Percentiles rank a stretch among this genome's conserved stretches.
Conservation (phyloP, 2,113 vertebrate genomes). For the Rhinichthys klamathensis region DNA sequence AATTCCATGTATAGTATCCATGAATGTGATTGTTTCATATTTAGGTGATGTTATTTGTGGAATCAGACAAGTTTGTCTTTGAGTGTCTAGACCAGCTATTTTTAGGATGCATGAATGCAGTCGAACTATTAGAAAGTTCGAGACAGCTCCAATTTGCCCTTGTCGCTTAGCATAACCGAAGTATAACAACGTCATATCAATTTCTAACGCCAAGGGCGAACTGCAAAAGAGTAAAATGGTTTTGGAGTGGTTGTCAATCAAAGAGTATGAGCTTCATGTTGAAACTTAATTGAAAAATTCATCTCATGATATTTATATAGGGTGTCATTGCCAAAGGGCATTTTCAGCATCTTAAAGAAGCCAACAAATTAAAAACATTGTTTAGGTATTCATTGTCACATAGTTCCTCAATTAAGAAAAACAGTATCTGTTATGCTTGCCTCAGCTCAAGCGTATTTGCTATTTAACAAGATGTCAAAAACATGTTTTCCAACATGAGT, state of each 20-base stretch:
- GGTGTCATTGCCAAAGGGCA: slow-evolving; percentile 42
- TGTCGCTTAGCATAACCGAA: slow-evolving; percentile 40
- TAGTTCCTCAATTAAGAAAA: slow-evolving; percentile 1
- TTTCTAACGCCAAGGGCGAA: slow-evolving; percentile 41
- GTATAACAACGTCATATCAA: slow-evolving; percentile 44
- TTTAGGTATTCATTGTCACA: background rate
- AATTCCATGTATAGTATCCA: background rate
- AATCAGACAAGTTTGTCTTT: slow-evolving; percentile 7
- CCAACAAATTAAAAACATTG: background rate
- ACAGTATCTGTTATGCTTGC: background rate
- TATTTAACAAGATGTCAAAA: slow-evolving; percentile 17
- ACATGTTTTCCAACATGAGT: background rate
- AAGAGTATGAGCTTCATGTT: slow-evolving; percentile 32
- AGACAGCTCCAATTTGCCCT: slow-evolving; percentile 35
- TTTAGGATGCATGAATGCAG: slow-evolving; percentile 20
- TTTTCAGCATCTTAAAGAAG: background rate
- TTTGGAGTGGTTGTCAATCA: slow-evolving; percentile 49
- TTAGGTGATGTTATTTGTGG: slow-evolving; percentile 8
- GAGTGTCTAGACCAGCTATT: slow-evolving; percentile 33
- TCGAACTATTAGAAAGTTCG: slow-evolving; percentile 17
- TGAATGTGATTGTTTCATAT: background rate
- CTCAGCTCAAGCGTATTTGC: background rate
- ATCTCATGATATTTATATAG: slow-evolving; percentile 34
- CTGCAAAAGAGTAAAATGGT: slow-evolving; percentile 43
- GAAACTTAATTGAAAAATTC: slow-evolving; percentile 48